A percentile compares a stretch with the other conserved stretches of the same genome.
These are phyloP conservation scores for Anoncus sp. DNA, from an alignment of 2,888 invertebrate genomes.

Conservation along the genomic window DNA sequence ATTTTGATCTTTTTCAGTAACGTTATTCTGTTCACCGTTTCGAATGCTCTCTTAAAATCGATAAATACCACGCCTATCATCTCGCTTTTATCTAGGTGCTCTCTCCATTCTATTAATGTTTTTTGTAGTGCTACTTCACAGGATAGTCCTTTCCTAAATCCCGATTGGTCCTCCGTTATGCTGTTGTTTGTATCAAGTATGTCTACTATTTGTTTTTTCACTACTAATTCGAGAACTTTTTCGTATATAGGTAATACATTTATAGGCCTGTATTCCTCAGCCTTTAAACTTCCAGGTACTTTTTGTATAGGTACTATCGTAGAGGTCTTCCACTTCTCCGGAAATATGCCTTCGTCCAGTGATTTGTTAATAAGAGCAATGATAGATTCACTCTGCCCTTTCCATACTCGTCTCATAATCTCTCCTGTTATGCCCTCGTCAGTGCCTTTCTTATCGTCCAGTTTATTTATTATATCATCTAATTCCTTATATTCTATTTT, in stretches of 20 bases:
- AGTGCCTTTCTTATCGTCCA: no score
- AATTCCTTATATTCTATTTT: no score
- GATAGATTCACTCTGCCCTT: no score
- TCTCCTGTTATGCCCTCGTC: no score
- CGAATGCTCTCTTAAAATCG: conserved; percentile 18
- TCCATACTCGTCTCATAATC: no score
- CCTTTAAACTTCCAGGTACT: conserved; percentile 19
- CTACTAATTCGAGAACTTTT: conserved; percentile 22
- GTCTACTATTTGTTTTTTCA: conserved; percentile 15
- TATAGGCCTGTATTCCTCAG: conserved; percentile 25
- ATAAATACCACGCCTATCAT: conserved; percentile 10
- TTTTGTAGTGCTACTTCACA: conserved; percentile 26
- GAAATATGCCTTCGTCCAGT: conserved; percentile 18
- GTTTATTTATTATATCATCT: no score
- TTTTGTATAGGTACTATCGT: conserved; percentile 35
- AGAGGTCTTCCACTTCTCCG: conserved; percentile 36
- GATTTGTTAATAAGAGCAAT: conserved; percentile 24
- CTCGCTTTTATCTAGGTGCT: conserved; percentile 9
- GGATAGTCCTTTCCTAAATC: conserved; percentile 17
- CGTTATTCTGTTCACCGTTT: conserved; percentile 7
- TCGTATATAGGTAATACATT: conserved; percentile 27
- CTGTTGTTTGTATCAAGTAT: background rate
- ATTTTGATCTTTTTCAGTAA: conserved; percentile 1
- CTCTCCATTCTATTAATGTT: conserved; percentile 33
- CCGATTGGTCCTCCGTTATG: conserved; percentile 22